These are phyloP conservation scores for Contarinia nasturtii DNA, from an alignment of 1,140 invertebrate species.

Conservation along the genomic window DNA sequence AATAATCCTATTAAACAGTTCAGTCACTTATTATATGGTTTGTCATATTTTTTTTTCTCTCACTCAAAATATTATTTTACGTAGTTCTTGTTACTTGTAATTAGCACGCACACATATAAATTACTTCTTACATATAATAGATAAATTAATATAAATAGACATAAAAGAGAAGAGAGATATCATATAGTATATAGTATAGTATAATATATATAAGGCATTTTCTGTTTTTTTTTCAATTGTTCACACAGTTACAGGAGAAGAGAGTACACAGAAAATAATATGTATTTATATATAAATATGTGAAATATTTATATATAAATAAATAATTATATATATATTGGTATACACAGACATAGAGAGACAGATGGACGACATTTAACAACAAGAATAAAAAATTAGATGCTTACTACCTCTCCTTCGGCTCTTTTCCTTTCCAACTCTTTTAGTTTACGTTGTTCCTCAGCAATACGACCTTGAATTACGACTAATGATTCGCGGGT, in stretches of 20 bases:
- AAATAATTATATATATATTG: slow-evolving; percentile 21
- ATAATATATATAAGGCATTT: neutral
- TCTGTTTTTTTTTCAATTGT: neutral
- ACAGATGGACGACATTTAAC: slow-evolving; percentile 6
- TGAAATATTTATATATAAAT: slow-evolving; percentile 21
- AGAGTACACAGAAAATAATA: neutral
- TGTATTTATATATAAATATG: too few relatives aligned
- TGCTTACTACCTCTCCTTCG: slow-evolving; percentile 67
- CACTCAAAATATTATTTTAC: too few relatives aligned
- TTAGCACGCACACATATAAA: neutral
- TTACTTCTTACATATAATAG: neutral
- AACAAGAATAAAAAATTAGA: slow-evolving; percentile 5
- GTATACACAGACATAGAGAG: slow-evolving; percentile 28
- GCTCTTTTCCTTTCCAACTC: slow-evolving; percentile 90
- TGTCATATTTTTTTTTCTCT: too few relatives aligned
- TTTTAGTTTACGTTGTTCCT: slow-evolving; percentile 87
- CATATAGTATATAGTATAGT: neutral
- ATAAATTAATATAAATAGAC: neutral
- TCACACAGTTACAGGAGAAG: too few relatives aligned
- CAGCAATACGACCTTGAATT: slow-evolving; percentile 82
- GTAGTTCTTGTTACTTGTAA: too few relatives aligned
- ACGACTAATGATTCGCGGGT: slow-evolving; percentile 86
- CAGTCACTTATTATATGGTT: too few relatives aligned
- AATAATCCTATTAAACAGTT: too few relatives aligned
- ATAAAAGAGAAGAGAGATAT: neutral